Evolutionary conservation across 2,888 invertebrate species (phyloP).

Genomic region (Scelioninae gen. 1): DNA sequence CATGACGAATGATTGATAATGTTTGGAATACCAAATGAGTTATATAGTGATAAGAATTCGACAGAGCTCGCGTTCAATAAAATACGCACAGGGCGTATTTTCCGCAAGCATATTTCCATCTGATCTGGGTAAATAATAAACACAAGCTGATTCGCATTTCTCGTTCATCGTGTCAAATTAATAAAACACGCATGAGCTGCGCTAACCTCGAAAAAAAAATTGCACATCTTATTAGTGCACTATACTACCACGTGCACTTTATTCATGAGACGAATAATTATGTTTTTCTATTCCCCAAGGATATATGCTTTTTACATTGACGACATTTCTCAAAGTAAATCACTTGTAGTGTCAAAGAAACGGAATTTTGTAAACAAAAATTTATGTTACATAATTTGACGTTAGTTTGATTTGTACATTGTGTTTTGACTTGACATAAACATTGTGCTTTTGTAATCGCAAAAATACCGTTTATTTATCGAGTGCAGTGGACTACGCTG

Average conservation of each 20-base stretch:
- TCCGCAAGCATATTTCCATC: not conserved
- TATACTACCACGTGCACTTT: slow-evolving; percentile 14
- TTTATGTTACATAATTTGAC: not conserved
- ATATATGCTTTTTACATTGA: not conserved
- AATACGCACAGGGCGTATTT: not conserved
- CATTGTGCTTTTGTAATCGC: not conserved
- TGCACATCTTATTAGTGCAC: slow-evolving; percentile 18
- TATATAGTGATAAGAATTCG: slow-evolving; percentile 17
- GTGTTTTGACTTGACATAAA: not conserved
- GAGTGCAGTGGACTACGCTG: slow-evolving; percentile 42
- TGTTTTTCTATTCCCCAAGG: slow-evolving; percentile 25
- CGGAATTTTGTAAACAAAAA: not conserved
- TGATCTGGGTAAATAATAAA: slow-evolving; percentile 6
- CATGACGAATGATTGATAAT: not conserved
- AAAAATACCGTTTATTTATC: slow-evolving; percentile 36
- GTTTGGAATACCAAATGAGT: slow-evolving; percentile 2
- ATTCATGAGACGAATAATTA: slow-evolving; percentile 9
- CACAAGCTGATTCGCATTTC: slow-evolving; percentile 8
- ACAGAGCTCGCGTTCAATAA: not conserved
- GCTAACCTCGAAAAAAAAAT: slow-evolving; percentile 13
- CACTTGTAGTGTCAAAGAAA: too few species aligned
- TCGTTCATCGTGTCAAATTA: slow-evolving; percentile 19
- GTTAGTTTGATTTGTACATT: not conserved
- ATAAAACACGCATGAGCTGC: slow-evolving; percentile 21
- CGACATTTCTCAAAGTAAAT: not conserved